phyloP scores from a whole-genome alignment of 2,797 vertebrate species.

The Loris lydekkerianus region DNA sequence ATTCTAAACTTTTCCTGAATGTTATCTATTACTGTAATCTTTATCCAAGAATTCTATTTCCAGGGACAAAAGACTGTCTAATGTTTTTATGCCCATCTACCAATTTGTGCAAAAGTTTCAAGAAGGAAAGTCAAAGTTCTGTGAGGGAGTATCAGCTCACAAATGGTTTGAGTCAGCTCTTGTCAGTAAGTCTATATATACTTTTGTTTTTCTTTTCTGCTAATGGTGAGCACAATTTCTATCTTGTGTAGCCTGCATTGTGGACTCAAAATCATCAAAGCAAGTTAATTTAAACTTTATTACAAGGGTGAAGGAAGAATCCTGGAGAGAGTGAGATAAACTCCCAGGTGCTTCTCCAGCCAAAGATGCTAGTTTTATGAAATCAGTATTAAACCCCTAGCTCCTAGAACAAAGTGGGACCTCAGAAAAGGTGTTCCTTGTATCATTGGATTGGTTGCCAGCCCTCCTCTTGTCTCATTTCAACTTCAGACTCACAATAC shows the following conservation, averaged over 20 bases:
- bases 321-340: constrained; percentile 58
- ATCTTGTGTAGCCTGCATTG: background rate
- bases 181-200: background rate
- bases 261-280: constrained; percentile 41
- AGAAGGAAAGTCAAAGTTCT: constrained; percentile 34
- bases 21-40: background rate
- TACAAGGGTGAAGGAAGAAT: constrained; percentile 47
- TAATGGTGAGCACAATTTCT: constrained; percentile 52
- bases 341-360: constrained; percentile 32
- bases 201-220: background rate
- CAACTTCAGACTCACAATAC: background rate
- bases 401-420: constrained; percentile 16
- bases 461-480: background rate
- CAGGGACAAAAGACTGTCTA: background rate
- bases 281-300: constrained; percentile 64
- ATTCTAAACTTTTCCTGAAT: background rate
- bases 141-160: background rate
- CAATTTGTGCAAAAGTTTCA: constrained; percentile 38
- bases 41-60: constrained; percentile 28
- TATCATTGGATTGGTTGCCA: background rate
- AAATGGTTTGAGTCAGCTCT: background rate
- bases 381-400: constrained; percentile 39
- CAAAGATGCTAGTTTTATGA: constrained; percentile 15
- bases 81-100: background rate
- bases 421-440: background rate